Percentiles rank a stretch among this genome's conserved stretches.
Conservation (phyloP, 2,888 invertebrate species). For the Spatulosminthurus flaviceps region DNA sequence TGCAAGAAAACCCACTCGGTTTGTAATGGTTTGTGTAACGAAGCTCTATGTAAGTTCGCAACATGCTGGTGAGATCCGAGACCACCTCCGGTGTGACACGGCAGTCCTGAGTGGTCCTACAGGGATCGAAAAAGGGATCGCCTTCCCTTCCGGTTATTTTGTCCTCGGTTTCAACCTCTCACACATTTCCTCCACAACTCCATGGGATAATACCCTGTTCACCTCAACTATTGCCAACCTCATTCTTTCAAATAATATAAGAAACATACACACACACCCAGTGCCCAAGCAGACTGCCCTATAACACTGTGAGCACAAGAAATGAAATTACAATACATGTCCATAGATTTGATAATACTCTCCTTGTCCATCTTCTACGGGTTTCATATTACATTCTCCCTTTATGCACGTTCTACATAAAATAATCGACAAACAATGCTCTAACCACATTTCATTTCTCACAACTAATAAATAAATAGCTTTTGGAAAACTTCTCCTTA, state of each 20-base stretch:
- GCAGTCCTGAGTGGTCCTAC: constrained; percentile 50
- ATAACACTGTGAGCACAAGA: neutral
- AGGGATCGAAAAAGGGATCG: constrained; percentile 47
- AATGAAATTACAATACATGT: neutral
- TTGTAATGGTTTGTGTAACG: neutral
- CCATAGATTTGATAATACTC: neutral
- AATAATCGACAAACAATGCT: no score
- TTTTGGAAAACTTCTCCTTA: no score
- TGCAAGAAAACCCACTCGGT: no score
- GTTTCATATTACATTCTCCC: neutral
- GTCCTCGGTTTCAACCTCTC: constrained; percentile 20
- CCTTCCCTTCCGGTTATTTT: constrained; percentile 53
- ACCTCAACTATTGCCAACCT: neutral
- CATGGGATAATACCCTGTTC: neutral
- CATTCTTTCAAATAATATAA: constrained; percentile 19
- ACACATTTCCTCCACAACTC: neutral
- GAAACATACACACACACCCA: constrained; percentile 42
- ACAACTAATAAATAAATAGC: no score
- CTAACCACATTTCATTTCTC: no score
- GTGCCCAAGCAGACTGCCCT: constrained; percentile 27
- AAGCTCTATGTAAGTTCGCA: neutral
- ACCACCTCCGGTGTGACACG: constrained; percentile 54
- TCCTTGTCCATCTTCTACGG: constrained; percentile 1
- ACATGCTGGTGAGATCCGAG: constrained; percentile 21
- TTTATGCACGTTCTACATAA: no score